Base-by-base conservation (phyloP, 2,797 vertebrate genomes). In the Helicolenus hilgendorfi region DNA sequence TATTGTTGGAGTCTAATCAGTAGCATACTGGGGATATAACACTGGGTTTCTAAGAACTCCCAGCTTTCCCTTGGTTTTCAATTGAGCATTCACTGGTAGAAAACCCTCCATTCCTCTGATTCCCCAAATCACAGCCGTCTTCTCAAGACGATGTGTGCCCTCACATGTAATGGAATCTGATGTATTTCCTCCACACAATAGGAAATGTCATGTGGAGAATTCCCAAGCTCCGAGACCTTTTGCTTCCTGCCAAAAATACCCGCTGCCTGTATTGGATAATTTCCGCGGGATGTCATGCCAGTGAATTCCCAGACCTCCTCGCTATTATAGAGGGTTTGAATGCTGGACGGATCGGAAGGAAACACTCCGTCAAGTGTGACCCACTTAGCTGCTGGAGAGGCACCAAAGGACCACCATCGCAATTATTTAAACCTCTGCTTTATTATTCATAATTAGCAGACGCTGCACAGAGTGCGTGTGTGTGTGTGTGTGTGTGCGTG, bases 371-470 rank as follows among this genome's bases (percentile, higher is more conserved):
- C 93, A 95, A 96, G 89, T 93, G 85, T 96, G 96, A 96, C 96
- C 96, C 95, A 97, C 89, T 96, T 97, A 96, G 93, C 94, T 92
- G 82, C 91, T 95, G 93, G 91, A 96, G 93, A 96, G 92, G 90
- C 94, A 93, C 94, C 95, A 94, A 87, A 95, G 90, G 92, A 96
- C 89, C 94, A 84, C 86, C 77, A 71, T 90, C 86, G 92, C 92
- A 96, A 96, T 96, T 96, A 96, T 96, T 96, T 96, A 96, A 95
- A 94, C 86, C 82, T 84, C 87, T 74, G 80, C 92, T 96, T 95
- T 92, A 97, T 97, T 96, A 97, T 97, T 97, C 95, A 97, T 96
- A 96, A 97, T 97, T 95, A 96, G 92, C 90, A 87, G 92, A 92
- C 69, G 49, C 74, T 87, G 79, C 70, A 81, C 14, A 60, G 86